Evolutionary conservation across 2,888 invertebrate genomes (phyloP).

Genomic region (Ernsta delagoae): DNA sequence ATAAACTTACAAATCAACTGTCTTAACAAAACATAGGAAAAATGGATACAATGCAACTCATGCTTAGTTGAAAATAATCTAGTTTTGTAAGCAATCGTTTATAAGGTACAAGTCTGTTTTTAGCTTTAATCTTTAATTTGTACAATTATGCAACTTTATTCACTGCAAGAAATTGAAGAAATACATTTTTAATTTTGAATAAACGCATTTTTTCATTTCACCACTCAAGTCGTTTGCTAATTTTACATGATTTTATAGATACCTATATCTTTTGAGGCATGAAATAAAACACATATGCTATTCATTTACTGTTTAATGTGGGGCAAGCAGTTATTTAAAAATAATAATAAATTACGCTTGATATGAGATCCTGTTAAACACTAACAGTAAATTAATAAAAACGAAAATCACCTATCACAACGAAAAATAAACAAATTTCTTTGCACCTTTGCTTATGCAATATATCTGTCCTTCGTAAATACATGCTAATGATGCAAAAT

Average conservation of each 20-base stretch:
- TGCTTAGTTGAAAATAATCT: background rate
- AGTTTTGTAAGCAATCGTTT: slow-evolving; percentile 12
- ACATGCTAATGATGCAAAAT: slow-evolving; percentile 44
- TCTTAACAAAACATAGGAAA: background rate
- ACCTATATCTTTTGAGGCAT: too few relatives aligned
- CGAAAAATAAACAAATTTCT: slow-evolving; percentile 50
- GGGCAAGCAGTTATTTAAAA: slow-evolving; percentile 63
- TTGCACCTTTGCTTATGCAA: slow-evolving; percentile 12
- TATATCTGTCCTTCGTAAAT: background rate
- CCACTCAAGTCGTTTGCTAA: background rate
- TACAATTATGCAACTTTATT: slow-evolving; percentile 34
- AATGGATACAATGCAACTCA: background rate
- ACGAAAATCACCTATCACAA: slow-evolving; percentile 54
- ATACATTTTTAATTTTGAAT: background rate
- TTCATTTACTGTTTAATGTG: slow-evolving; percentile 66
- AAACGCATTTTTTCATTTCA: background rate
- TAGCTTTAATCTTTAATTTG: slow-evolving; percentile 67
- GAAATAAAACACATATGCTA: slow-evolving; percentile 19
- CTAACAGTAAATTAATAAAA: slow-evolving; percentile 54
- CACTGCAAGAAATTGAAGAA: slow-evolving; percentile 25
- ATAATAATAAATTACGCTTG: slow-evolving; percentile 40
- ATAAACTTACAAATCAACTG: background rate
- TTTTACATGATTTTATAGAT: too few relatives aligned
- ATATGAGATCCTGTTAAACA: slow-evolving; percentile 50
- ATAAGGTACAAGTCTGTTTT: slow-evolving; percentile 55